Base-by-base conservation (phyloP, 2,797 vertebrate genomes). In the Crocidura indochinensis region DNA sequence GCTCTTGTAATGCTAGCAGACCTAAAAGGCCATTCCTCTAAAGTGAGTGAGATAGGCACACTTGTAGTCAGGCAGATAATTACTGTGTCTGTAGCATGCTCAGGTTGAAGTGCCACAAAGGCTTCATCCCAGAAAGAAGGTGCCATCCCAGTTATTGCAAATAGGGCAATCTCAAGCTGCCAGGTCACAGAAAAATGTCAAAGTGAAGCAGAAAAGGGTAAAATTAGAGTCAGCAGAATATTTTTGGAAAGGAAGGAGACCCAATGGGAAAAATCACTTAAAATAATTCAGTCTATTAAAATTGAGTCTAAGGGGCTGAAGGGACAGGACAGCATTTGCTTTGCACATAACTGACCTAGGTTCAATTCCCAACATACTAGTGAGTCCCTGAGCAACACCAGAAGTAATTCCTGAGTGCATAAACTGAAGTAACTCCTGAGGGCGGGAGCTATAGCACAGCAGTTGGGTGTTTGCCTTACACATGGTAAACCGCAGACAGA, bases 21-120 rank as follows among this genome's bases (percentile, higher is more conserved):
- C 24, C 77, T 51, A n/a, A 20, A 14, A 15, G 27, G 72, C 29
- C 71, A 1, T 78, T 38, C 29, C 26, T 31, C 29, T 27, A 27
- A 44, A n/a, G 74, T 15, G 3, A 24, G 29, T 38, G 38, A 89
- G 26, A 49, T 65, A 27, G 82, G 44, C 51, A 76, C 79, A 84
- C 38, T 44, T 17, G 1, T 15, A n/a, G 3, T 5, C 38, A 75
- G 81, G 24, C 22, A 31, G 60, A 29, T n/a, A 51, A 85, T 62
- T 62, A 51, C 26, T 51, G 15, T 44, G 19, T 80, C n/a, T 51
- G 44, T 1, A 1, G 49, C 14, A 24, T 1, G 10, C 74, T 60
- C 10, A 80, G 8, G 65, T 24, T 72, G 29, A 77, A 77, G 72
- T 86, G 77, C 27, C 72, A 65, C 56, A 49, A 38, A 82, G 78